A percentile compares a stretch with the other conserved stretches of the same genome.
These are phyloP conservation scores for Beaufortia kweichowensis DNA, from an alignment of 2,113 vertebrate species.

Conservation along the genomic window DNA sequence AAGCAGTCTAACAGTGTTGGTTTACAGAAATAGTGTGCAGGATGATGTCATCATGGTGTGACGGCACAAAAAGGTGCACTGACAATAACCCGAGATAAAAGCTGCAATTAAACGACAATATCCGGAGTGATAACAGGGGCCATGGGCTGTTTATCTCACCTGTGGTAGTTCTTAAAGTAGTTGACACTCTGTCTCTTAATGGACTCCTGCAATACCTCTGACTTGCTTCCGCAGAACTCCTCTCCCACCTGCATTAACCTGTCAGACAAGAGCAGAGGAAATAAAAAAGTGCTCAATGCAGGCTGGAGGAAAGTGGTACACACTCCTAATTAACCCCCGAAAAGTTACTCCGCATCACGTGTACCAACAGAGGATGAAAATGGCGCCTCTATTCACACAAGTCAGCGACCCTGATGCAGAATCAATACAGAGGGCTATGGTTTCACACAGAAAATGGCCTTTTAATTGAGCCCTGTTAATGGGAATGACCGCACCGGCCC, in stretches of 20 bases:
- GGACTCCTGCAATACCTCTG: constrained; percentile 96
- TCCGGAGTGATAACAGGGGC: neutral
- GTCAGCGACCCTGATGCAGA: constrained; percentile 32
- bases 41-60: too few species aligned
- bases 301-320: neutral
- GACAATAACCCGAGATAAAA: neutral
- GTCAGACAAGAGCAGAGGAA: constrained; percentile 1
- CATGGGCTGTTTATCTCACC: constrained; percentile 70
- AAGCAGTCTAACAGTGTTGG: too few species aligned
- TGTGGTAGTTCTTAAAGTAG: constrained; percentile 99
- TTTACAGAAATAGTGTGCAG: too few species aligned
- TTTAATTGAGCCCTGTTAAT: constrained; percentile 56
- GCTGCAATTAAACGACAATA: too few species aligned
- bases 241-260: constrained; percentile 98
- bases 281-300: neutral
- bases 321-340: constrained; percentile 38
- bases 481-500: constrained; percentile 10
- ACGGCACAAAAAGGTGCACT: neutral
- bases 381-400: constrained; percentile 17
- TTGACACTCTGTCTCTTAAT: constrained; percentile 96
- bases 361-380: neutral
- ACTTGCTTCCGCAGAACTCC: constrained; percentile 96
- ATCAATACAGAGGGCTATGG: neutral
- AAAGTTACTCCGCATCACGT: constrained; percentile 36
- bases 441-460: constrained; percentile 45